phyloP scores from a whole-genome alignment of 2,113 vertebrate genomes.

The Rhabdomys dilectus region DNA sequence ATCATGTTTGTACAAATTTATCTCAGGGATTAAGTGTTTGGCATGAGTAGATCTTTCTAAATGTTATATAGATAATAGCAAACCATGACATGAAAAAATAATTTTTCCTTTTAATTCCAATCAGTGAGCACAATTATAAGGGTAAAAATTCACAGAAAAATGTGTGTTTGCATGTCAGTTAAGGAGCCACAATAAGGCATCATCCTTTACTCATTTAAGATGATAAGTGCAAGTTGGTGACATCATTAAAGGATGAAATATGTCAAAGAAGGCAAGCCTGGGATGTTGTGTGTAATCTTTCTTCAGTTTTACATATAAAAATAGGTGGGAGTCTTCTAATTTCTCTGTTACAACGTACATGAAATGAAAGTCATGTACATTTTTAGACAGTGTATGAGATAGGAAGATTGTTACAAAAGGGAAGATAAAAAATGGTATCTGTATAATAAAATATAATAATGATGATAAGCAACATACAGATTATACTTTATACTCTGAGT shows the following conservation, averaged over 20 bases:
- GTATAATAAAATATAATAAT: neutral
- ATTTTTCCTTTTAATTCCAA: neutral
- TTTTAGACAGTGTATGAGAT: neutral
- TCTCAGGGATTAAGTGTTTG: neutral
- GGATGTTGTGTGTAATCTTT: neutral
- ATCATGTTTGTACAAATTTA: constrained; percentile 7
- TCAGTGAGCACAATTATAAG: neutral
- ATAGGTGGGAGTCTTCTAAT: neutral
- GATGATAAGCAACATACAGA: neutral
- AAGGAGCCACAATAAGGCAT: neutral
- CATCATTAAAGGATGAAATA: constrained; percentile 22
- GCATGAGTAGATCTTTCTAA: neutral
- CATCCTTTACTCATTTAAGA: neutral
- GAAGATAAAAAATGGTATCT: constrained; percentile 15
- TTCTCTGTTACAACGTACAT: neutral
- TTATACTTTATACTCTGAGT: neutral
- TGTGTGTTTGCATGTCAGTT: constrained; percentile 28
- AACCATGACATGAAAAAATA: constrained; percentile 4
- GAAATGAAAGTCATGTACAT: neutral
- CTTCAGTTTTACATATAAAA: neutral
- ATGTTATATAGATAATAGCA: constrained; percentile 11
- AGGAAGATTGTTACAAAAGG: neutral
- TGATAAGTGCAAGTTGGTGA: neutral
- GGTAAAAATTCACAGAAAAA: constrained; percentile 4
- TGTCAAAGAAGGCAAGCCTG: neutral